Conservation (phyloP, 2,797 vertebrate genomes). For the Lagocephalus sceleratus region DNA sequence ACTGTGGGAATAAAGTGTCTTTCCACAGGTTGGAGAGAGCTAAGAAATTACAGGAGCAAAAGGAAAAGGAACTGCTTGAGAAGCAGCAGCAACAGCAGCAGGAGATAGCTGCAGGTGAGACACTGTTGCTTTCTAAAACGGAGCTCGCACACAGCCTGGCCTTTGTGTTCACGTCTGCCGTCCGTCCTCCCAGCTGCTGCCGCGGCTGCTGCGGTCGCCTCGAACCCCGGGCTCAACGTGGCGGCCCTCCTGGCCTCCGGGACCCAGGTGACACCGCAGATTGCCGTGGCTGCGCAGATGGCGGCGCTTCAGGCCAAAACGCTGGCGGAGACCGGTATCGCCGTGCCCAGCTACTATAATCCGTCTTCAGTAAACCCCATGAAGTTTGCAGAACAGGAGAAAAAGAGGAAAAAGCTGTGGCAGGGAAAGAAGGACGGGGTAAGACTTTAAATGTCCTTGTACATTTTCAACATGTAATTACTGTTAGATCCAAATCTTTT, state of each 20-base stretch:
- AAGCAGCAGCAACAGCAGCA: constrained; percentile 90
- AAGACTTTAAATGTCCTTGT: constrained; percentile 32
- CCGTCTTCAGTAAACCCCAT: constrained; percentile 97
- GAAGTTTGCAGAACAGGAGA: constrained; percentile 97
- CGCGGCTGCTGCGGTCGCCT: constrained; percentile 71
- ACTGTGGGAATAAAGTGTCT: too few species aligned
- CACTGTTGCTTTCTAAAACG: not conserved
- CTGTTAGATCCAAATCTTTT: not conserved
- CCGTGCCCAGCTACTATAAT: constrained; percentile 98
- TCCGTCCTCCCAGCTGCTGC: constrained; percentile 65
- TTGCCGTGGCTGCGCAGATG: constrained; percentile 99
- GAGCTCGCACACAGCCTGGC: not conserved
- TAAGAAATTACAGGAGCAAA: constrained; percentile 96
- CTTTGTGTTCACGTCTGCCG: constrained; percentile 11
- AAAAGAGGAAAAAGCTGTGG: constrained; percentile 97
- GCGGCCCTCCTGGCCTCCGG: constrained; percentile 95
- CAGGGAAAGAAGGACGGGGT: constrained; percentile 98
- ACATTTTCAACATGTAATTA: not conserved
- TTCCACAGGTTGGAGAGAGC: constrained; percentile 84
- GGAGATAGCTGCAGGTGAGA: constrained; percentile 86
- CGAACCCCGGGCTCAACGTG: constrained; percentile 88
- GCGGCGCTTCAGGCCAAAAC: constrained; percentile 96
- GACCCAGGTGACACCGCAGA: constrained; percentile 97
- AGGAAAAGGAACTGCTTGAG: constrained; percentile 94
- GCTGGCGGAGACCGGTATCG: constrained; percentile 95